Conservation (phyloP, 2,113 vertebrate species). For the Mormyrus iriodes region DNA sequence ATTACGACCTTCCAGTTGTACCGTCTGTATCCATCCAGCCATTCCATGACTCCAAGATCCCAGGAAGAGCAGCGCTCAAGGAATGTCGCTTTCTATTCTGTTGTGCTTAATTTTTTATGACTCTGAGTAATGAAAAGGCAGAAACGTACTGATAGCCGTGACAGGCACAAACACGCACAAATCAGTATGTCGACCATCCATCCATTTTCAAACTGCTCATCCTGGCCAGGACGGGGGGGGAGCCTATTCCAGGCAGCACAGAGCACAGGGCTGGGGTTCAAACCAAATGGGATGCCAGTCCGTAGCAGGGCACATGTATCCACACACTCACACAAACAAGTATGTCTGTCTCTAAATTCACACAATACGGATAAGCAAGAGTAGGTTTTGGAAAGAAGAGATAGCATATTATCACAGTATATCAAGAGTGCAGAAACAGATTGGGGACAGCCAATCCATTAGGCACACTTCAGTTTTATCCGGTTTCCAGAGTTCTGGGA, state of each 20-base stretch:
- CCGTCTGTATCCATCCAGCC: background rate
- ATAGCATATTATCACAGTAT: background rate
- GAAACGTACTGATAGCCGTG: background rate
- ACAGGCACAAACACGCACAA: background rate
- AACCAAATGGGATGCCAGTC: background rate
- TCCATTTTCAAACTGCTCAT: background rate
- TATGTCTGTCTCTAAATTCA: background rate
- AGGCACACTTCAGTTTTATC: background rate
- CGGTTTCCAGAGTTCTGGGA: conserved; percentile 1
- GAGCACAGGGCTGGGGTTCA: background rate
- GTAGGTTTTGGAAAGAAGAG: background rate
- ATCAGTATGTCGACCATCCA: background rate
- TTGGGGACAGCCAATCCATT: background rate
- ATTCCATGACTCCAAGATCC: background rate
- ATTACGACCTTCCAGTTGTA: background rate
- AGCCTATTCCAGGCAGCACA: background rate
- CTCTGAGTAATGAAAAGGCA: background rate
- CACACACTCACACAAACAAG: background rate
- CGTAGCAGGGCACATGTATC: background rate
- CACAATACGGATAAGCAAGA: background rate
- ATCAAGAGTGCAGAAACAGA: background rate
- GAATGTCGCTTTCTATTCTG: background rate
- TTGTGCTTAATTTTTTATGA: background rate
- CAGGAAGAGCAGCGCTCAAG: background rate
- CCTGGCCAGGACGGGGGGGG: background rate